phyloP scores from a whole-genome alignment of 64 coral and sea anemone species.

The Pocillopora damicornis region DNA sequence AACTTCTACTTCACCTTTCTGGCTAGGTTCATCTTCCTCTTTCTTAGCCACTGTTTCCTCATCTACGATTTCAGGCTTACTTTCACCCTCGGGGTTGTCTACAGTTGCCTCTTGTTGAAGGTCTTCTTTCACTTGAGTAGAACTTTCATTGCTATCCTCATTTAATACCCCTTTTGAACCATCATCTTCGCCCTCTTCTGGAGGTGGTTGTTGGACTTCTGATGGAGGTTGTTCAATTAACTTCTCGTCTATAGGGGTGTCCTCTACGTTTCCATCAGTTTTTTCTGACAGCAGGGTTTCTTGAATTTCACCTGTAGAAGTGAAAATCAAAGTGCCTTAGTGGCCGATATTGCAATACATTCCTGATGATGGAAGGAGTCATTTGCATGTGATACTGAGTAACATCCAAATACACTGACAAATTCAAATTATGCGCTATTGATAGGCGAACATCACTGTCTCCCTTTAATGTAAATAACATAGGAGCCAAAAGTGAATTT shows the following conservation, averaged over 20 bases:
- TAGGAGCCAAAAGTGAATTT: too few relatives aligned
- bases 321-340: not conserved
- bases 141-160: not conserved
- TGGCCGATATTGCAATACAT: not conserved
- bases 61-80: slow-evolving; percentile 17
- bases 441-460: too few relatives aligned
- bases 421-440: too few relatives aligned
- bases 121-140: not conserved
- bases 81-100: not conserved
- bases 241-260: not conserved
- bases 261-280: not conserved
- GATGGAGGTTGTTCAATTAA: too few relatives aligned
- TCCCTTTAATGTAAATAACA: too few relatives aligned
- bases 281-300: not conserved
- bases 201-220: not conserved
- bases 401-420: too few relatives aligned
- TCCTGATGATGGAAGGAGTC: not conserved
- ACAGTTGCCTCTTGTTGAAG: not conserved
- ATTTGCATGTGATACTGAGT: too few relatives aligned
- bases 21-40: slow-evolving; percentile 8
- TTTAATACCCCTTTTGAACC: not conserved
- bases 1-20: not conserved
- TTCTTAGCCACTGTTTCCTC: not conserved
- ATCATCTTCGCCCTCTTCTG: not conserved
- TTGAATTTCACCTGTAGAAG: not conserved